These are phyloP conservation scores for Dermatemys mawii DNA, from an alignment of 2,113 vertebrate species.

Conservation along the genomic window DNA sequence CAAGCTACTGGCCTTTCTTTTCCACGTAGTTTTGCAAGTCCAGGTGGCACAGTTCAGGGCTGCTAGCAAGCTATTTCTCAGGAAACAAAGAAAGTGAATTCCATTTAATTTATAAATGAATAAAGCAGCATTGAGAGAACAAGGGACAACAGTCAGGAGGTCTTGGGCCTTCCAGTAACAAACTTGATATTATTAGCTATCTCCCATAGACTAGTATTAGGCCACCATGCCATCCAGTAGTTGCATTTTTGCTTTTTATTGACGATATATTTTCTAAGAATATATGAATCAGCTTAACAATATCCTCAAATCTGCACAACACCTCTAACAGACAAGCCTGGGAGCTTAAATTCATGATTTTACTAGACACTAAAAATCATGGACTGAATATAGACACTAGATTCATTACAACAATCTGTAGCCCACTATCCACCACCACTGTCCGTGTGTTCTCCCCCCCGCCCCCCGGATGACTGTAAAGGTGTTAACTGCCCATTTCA, in stretches of 20 bases:
- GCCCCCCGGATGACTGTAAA: not conserved
- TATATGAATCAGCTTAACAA: not conserved
- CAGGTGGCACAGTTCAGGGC: not conserved
- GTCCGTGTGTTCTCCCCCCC: too few species aligned
- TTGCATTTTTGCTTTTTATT: not conserved
- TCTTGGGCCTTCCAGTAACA: not conserved
- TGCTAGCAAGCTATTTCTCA: not conserved
- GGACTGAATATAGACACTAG: too few species aligned
- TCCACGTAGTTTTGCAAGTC: not conserved
- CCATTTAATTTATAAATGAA: fast-evolving
- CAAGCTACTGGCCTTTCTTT: fast-evolving
- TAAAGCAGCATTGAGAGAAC: not conserved
- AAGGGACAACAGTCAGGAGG: not conserved
- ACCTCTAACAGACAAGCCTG: too few species aligned
- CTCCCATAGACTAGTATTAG: not conserved
- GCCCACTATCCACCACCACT: too few species aligned
- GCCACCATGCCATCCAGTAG: not conserved
- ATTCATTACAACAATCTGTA: too few species aligned
- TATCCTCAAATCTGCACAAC: too few species aligned
- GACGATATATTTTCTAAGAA: not conserved
- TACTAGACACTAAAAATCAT: too few species aligned
- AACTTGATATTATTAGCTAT: not conserved
- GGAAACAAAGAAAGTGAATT: not conserved
- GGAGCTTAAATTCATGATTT: too few species aligned
- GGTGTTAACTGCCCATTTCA: not conserved